Conservation (phyloP, 2,888 invertebrate genomes). For the Malachius bipustulatus region DNA sequence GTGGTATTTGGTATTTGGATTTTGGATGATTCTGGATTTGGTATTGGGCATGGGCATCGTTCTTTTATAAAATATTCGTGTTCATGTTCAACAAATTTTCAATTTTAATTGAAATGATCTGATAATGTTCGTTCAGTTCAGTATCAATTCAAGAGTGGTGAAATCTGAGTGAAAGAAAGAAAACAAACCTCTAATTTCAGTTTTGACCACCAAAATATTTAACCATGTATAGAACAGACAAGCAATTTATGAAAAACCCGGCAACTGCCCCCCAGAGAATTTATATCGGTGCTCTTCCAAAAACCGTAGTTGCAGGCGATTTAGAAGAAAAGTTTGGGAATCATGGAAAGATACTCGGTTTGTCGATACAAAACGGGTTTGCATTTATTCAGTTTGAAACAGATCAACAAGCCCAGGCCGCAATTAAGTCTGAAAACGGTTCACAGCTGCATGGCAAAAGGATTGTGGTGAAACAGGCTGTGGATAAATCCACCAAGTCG, state of each 20-base stretch:
- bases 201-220: not conserved
- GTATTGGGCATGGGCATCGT: too few species aligned
- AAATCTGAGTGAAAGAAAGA: too few species aligned
- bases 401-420: slow-evolving; percentile 61
- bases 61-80: too few species aligned
- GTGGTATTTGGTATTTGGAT: too few species aligned
- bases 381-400: slow-evolving; percentile 79
- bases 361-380: slow-evolving; percentile 65
- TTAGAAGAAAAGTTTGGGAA: slow-evolving; percentile 64
- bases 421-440: slow-evolving; percentile 60
- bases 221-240: slow-evolving; percentile 35
- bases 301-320: slow-evolving; percentile 44
- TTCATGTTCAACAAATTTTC: too few species aligned
- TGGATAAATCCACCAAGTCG: slow-evolving; percentile 30
- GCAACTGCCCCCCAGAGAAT: slow-evolving; percentile 62
- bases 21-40: too few species aligned
- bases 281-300: slow-evolving; percentile 68
- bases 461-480: slow-evolving; percentile 52
- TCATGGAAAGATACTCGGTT: slow-evolving; percentile 60
- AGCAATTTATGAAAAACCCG: slow-evolving; percentile 56
- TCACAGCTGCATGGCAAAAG: slow-evolving; percentile 58
- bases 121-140: too few species aligned
- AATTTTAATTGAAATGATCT: too few species aligned
- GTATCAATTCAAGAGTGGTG: too few species aligned
- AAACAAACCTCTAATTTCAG: too few species aligned